Percentiles rank a stretch among this genome's conserved stretches.
phyloP scores from a whole-genome alignment of 2,113 vertebrate species.

The Tetrax tetrax region DNA sequence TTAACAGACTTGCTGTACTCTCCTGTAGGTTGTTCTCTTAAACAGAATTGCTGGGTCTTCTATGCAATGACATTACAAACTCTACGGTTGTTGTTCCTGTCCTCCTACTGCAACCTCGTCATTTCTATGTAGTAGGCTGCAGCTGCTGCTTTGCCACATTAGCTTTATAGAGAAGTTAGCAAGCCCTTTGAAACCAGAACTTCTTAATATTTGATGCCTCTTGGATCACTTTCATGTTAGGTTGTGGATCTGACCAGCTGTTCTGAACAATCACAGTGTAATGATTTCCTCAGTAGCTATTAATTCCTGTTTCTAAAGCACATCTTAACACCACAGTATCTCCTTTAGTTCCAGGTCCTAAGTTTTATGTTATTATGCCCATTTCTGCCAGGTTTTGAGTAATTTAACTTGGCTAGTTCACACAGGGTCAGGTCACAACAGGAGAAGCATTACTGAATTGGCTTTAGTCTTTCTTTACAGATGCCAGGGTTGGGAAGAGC shows the following conservation, averaged over 20 bases:
- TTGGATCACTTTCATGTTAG: slow-evolving; percentile 44
- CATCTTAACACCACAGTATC: slow-evolving; percentile 4
- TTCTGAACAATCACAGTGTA: slow-evolving; percentile 6
- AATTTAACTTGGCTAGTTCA: slow-evolving; percentile 9
- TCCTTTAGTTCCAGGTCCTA: slow-evolving; percentile 41
- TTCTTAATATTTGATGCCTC: slow-evolving; percentile 26
- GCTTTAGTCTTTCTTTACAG: neutral
- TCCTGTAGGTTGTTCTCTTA: neutral
- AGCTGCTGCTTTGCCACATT: slow-evolving; percentile 44
- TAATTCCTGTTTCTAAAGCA: slow-evolving; percentile 21
- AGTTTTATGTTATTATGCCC: neutral
- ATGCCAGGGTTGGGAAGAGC: neutral
- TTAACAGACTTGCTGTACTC: neutral
- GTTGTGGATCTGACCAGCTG: neutral
- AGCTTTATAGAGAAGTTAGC: slow-evolving; percentile 1
- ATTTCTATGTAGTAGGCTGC: neutral
- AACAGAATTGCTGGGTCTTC: neutral
- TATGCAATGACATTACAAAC: neutral
- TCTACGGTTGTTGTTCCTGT: neutral
- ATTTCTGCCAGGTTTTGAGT: slow-evolving; percentile 7
- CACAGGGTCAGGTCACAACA: neutral
- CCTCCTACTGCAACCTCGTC: neutral
- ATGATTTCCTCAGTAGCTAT: slow-evolving; percentile 2
- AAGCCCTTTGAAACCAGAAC: slow-evolving; percentile 58
- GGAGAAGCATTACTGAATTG: neutral